Evolutionary conservation across 2,113 vertebrate genomes (phyloP).

Genomic region (Junco hyemalis): DNA sequence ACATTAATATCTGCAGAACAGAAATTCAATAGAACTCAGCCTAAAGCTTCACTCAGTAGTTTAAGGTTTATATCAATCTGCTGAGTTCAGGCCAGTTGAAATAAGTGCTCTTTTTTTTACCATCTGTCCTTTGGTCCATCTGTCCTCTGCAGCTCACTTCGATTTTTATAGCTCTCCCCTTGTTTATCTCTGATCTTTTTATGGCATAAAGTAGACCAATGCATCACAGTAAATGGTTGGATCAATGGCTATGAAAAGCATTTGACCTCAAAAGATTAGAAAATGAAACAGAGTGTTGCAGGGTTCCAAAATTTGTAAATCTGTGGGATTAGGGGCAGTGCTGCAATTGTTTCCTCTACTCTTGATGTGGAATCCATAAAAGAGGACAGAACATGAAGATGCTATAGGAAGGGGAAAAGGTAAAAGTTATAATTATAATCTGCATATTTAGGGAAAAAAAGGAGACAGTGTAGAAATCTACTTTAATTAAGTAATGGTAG

Average conservation of each 20-base stretch:
- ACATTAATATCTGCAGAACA: neutral
- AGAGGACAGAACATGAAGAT: neutral
- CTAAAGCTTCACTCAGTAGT: neutral
- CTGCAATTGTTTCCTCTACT: neutral
- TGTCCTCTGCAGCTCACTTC: neutral
- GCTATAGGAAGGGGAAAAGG: neutral
- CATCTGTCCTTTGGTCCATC: neutral
- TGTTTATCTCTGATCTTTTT: neutral
- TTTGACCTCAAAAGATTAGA: neutral
- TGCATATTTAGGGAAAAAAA: neutral
- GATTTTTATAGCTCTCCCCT: neutral
- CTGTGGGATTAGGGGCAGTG: neutral
- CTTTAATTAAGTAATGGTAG: neutral
- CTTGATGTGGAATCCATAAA: neutral
- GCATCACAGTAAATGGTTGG: neutral
- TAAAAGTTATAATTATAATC: neutral
- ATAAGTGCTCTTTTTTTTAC: neutral
- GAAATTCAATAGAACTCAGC: neutral
- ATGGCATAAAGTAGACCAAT: neutral
- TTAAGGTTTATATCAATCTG: neutral
- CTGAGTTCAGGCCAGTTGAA: neutral
- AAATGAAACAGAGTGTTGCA: neutral
- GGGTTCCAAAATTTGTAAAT: neutral
- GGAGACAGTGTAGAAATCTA: neutral
- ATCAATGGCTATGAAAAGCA: neutral